phyloP scores from a whole-genome alignment of 2,797 vertebrate genomes.

The Spinus olivaceus region DNA sequence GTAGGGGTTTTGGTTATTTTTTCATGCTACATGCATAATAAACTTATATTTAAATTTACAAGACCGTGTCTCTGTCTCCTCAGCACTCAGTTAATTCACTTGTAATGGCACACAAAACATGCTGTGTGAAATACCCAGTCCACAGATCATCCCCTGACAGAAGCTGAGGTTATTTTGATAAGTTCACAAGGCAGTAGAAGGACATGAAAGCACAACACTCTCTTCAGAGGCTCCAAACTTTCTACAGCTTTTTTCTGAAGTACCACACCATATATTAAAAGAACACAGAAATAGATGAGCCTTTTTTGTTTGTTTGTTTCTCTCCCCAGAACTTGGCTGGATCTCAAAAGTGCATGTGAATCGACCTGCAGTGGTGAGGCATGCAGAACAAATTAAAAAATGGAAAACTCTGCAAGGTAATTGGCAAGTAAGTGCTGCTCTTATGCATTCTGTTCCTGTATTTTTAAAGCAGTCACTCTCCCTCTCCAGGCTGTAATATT shows the following conservation, averaged over 20 bases:
- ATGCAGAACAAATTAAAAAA: constrained; percentile 84
- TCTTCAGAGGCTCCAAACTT: not conserved
- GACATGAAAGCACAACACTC: not conserved
- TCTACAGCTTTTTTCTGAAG: not conserved
- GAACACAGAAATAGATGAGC: not conserved
- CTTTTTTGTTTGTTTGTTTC: not conserved
- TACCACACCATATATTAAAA: not conserved
- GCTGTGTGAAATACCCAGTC: not conserved
- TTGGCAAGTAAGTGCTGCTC: constrained; percentile 84
- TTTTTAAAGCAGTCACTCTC: constrained; percentile 35
- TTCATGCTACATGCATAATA: not conserved
- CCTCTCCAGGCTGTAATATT: constrained; percentile 59
- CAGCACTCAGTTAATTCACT: not conserved
- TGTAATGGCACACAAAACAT: not conserved
- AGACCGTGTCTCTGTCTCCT: not conserved
- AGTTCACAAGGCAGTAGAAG: not conserved
- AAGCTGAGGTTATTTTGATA: not conserved
- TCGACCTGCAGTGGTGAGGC: constrained; percentile 85
- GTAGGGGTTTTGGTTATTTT: rapidly evolving
- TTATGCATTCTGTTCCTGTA: constrained; percentile 25
- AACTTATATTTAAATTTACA: not conserved
- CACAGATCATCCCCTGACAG: not conserved
- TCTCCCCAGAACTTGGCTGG: constrained; percentile 83
- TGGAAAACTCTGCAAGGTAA: constrained; percentile 83
- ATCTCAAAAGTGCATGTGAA: constrained; percentile 87